A percentile compares a stretch with the other conserved stretches of the same genome.
phyloP scores from a whole-genome alignment of 2,113 vertebrate genomes.

The Sprattus sprattus region DNA sequence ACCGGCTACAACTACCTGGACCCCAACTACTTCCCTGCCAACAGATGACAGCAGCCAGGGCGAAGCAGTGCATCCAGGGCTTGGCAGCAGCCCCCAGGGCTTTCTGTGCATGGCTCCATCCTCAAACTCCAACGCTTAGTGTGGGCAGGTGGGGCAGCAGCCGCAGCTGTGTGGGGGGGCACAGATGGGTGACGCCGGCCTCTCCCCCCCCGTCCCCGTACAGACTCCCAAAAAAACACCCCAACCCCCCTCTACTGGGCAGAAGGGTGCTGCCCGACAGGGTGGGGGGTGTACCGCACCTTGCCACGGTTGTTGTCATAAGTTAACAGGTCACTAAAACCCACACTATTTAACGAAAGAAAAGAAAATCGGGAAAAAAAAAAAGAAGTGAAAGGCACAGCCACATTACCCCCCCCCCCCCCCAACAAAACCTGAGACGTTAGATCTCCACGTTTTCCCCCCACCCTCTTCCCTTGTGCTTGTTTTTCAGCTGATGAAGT shows the following conservation, averaged over 20 bases:
- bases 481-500: conserved; percentile 49
- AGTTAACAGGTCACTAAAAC: conserved; percentile 70
- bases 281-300: conserved; percentile 1
- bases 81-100: conserved; percentile 63
- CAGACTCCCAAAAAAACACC: conserved; percentile 39
- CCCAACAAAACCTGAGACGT: conserved; percentile 52
- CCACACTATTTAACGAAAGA: conserved; percentile 34
- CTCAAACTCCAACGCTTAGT: conserved; percentile 62
- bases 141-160: conserved; percentile 34
- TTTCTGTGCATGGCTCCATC: conserved; percentile 70
- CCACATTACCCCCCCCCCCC: conserved; percentile 74
- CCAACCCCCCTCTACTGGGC: conserved; percentile 38
- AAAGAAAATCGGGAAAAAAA: conserved; percentile 21
- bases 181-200: conserved; percentile 35
- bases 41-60: conserved; percentile 91
- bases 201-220: background rate
- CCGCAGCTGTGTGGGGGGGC: conserved; percentile 55
- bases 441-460: conserved; percentile 40
- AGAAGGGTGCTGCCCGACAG: background rate
- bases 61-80: conserved; percentile 55
- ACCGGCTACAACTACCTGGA: conserved; percentile 98
- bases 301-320: conserved; percentile 50
- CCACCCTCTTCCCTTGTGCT: conserved; percentile 53
- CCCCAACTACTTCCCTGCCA: conserved; percentile 99
- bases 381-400: conserved; percentile 60